Base-by-base conservation (phyloP, 2,888 invertebrate species). In the Tetragonula carbonaria region DNA sequence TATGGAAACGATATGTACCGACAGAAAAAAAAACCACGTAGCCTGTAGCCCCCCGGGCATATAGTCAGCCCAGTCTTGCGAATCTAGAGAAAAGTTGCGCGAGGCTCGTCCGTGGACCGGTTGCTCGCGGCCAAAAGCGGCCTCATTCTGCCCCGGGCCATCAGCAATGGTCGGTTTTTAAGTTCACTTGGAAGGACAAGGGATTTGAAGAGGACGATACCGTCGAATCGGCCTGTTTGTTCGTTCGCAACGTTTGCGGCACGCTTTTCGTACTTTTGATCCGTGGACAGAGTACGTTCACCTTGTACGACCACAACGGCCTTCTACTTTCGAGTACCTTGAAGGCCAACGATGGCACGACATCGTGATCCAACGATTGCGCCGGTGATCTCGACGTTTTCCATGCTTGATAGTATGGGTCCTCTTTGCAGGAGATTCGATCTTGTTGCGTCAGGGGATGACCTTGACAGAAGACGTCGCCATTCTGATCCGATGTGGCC, bases 201-300 rank as follows among this genome's bases (percentile, higher is more conserved):
- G 85, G 80, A 78, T 84, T 78, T n/a, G 80, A 59, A 53, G 23
- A 45, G 38, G 71, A 71, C 4, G 76, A 73, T n/a, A 74, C 57
- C 23, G 50, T 33, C 38, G 78, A 70, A 16, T 87, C 76, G 74
- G 21, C 65, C 28, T 23, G 78, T 38, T 77, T 59, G 11, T 21
- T 59, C 5, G 67, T 38, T 21, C 53, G 59, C 65, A 92, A 68
- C 63, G 88, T 78, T 50, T 85, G 90, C 23, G 93, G 92, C 21
- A 96, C 94, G 73, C 95, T 96, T 93, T 96, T 96, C 23, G 96
- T 95, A 90, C 96, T 96, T 83, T 96, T 94, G 66, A 96, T 96
- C 78, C 96, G 95, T 0, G 97, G 97, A 93, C 97, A 97, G 73
- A 96, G 95, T 0, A 96, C 96, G 45, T 95, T 95, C 90, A 96